Evolutionary conservation across 2,888 invertebrate genomes (phyloP).

Genomic region (Nomada ferruginata): DNA sequence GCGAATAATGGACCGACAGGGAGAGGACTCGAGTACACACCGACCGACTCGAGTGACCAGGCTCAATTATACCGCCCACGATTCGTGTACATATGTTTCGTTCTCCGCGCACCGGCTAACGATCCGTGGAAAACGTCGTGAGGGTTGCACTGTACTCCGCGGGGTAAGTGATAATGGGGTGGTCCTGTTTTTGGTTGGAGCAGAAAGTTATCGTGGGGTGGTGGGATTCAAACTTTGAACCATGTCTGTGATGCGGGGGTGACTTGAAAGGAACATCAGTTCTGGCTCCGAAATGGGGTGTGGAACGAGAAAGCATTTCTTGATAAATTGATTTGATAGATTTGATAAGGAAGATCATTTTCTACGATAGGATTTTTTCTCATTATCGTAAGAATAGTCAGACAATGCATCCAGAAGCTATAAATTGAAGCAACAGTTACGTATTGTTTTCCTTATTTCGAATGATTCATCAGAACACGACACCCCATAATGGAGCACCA

Average conservation of each 20-base stretch:
- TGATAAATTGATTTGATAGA: no score
- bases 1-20: conserved; percentile 70
- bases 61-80: conserved; percentile 78
- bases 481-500: no score
- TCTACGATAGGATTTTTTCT: not conserved
- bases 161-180: conserved; percentile 1
- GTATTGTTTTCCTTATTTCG: no score
- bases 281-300: no score
- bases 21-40: conserved; percentile 53
- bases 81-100: conserved; percentile 64
- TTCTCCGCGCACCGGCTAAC: conserved; percentile 67
- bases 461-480: no score
- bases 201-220: no score
- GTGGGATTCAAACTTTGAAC: no score
- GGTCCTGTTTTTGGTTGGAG: not conserved
- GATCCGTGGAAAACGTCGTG: conserved; percentile 44
- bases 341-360: not conserved
- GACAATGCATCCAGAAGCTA: no score
- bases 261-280: no score
- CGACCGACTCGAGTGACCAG: conserved; percentile 76
- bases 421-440: no score
- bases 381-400: not conserved
- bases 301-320: no score
- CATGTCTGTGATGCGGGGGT: no score
- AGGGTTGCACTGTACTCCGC: conserved; percentile 9